These are phyloP conservation scores for Esperia sulphurella DNA, from an alignment of 2,888 invertebrate species.

Conservation along the genomic window DNA sequence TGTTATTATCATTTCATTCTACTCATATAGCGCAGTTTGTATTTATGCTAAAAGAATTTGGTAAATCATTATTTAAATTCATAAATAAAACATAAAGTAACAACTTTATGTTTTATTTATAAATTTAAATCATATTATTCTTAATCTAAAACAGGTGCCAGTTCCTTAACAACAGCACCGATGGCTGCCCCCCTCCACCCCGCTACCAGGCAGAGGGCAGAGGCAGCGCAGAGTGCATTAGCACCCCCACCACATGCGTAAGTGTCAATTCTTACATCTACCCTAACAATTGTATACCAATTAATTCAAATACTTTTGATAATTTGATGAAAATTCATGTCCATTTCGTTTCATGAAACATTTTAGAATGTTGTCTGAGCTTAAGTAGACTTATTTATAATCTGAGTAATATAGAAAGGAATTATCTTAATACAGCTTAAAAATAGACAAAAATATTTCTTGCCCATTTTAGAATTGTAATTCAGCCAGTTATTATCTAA, in stretches of 20 bases:
- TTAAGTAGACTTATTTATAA: slow-evolving; percentile 6
- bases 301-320: background rate
- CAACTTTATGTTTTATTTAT: too few species aligned
- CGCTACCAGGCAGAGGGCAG: slow-evolving; percentile 62
- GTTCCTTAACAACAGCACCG: slow-evolving; percentile 61
- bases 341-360: slow-evolving; percentile 68
- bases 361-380: slow-evolving; percentile 31
- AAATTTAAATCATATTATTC: too few species aligned
- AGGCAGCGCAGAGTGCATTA: slow-evolving; percentile 62
- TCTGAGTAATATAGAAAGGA: too few species aligned
- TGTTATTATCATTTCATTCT: too few species aligned
- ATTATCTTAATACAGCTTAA: too few species aligned
- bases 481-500: slow-evolving; percentile 10
- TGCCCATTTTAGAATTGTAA: background rate
- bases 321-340: slow-evolving; percentile 29
- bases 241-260: slow-evolving; percentile 73
- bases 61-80: too few species aligned
- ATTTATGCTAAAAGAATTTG: too few species aligned
- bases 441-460: too few species aligned
- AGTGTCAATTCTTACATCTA: slow-evolving; percentile 31
- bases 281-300: background rate
- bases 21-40: too few species aligned
- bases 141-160: slow-evolving; percentile 37
- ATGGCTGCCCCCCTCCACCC: slow-evolving; percentile 65
- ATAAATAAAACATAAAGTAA: too few species aligned